These are phyloP conservation scores for Choristoneura fumiferana DNA, from an alignment of 1,140 invertebrate species.

Conservation along the genomic window DNA sequence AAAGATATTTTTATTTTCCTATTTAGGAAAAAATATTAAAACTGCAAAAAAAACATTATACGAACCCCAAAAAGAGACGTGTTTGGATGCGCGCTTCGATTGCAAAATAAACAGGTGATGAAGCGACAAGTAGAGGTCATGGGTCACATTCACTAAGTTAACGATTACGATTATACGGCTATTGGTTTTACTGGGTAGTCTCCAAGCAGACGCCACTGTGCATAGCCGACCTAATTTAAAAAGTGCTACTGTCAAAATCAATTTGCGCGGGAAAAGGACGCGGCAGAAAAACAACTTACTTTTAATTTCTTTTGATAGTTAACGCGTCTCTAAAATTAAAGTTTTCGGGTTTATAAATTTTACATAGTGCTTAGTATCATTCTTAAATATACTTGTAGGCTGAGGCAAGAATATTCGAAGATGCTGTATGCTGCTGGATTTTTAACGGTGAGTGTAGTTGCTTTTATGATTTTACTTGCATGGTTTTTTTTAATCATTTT, in stretches of 20 bases:
- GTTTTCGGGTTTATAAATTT: background rate
- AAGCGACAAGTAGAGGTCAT: conserved; percentile 8
- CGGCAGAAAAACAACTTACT: background rate
- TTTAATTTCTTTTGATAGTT: background rate
- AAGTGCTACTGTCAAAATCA: background rate
- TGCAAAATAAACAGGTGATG: conserved; percentile 14
- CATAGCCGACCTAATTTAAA: background rate
- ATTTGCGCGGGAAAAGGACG: background rate
- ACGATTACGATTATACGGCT: conserved; percentile 4
- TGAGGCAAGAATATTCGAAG: background rate
- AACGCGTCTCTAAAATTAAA: background rate
- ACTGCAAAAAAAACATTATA: too few relatives aligned
- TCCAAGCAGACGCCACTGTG: background rate
- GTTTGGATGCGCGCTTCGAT: background rate
- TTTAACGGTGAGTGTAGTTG: background rate
- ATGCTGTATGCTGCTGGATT: background rate
- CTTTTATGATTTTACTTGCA: background rate
- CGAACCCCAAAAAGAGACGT: background rate
- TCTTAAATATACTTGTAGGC: background rate
- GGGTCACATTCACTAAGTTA: background rate
- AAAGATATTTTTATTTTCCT: too few relatives aligned
- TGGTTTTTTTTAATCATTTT: background rate
- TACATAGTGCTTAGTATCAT: background rate
- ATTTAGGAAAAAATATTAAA: too few relatives aligned
- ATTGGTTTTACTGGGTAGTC: background rate